A percentile compares a stretch with the other conserved stretches of the same genome.
Conservation (phyloP, 2,113 vertebrate genomes). For the Silurus asotus region DNA sequence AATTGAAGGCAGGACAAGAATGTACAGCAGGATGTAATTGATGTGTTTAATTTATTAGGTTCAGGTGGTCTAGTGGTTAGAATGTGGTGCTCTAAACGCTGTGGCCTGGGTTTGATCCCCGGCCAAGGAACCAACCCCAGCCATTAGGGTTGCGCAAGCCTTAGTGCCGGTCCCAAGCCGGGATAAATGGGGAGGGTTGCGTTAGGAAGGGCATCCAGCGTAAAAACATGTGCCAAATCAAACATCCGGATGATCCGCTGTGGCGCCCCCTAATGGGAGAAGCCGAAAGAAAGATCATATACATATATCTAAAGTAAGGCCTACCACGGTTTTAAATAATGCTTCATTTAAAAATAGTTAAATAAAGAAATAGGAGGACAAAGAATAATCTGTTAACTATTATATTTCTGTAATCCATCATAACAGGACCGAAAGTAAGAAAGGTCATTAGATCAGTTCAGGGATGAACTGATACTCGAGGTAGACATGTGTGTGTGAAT, state of each 20-base stretch:
- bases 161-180: no score
- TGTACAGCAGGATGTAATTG: not conserved
- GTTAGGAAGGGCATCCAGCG: no score
- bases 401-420: conserved; percentile 5
- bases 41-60: not conserved
- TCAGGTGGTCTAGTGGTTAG: not conserved
- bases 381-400: not conserved
- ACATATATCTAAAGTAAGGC: not conserved
- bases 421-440: not conserved
- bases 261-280: no score
- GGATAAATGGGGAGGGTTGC: no score
- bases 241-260: no score
- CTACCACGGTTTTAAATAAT: not conserved
- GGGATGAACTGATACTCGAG: conserved; percentile 59
- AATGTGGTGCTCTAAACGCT: no score
- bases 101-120: no score
- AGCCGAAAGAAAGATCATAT: no score
- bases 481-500: not conserved
- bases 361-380: not conserved
- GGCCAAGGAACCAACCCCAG: no score
- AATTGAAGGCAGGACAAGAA: not conserved
- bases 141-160: no score
- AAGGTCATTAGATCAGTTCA: conserved; percentile 42
- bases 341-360: not conserved
- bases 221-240: no score